A percentile compares a stretch with the other conserved stretches of the same genome.
phyloP scores from a whole-genome alignment of 2,888 invertebrate genomes.

The Arctia plantaginis region DNA sequence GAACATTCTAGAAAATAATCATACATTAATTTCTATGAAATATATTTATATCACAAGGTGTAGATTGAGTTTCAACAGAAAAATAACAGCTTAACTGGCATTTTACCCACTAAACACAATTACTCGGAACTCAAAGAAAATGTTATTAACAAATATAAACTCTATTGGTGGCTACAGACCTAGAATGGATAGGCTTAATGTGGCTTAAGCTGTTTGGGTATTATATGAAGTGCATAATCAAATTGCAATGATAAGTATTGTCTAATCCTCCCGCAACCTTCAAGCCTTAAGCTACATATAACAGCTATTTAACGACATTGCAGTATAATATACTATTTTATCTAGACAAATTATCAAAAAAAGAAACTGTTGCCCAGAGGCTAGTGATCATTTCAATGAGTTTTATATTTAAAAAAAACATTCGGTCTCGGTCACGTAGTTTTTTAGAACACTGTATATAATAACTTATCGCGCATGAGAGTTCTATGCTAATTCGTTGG shows the following conservation, averaged over 20 bases:
- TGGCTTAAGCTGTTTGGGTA: constrained; percentile 3
- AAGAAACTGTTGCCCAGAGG: background rate
- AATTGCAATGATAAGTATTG: constrained; percentile 15
- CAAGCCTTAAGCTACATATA: background rate
- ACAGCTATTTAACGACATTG: background rate
- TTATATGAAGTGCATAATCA: constrained; percentile 22
- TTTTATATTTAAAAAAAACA: background rate
- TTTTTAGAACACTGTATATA: background rate
- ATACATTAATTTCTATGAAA: constrained; percentile 47
- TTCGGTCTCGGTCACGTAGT: background rate
- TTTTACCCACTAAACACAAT: constrained; percentile 40
- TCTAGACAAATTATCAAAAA: background rate
- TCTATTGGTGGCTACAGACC: constrained; percentile 39
- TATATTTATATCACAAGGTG: constrained; percentile 68
- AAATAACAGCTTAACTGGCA: constrained; percentile 34
- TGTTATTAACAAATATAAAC: constrained; percentile 26
- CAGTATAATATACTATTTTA: background rate
- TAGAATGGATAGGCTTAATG: constrained; percentile 30
- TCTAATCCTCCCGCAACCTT: constrained; percentile 3
- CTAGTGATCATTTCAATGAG: background rate
- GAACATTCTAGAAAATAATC: constrained; percentile 44
- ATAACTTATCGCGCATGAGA: background rate
- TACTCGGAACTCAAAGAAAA: constrained; percentile 33
- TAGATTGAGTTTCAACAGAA: constrained; percentile 63
- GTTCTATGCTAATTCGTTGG: constrained; percentile 22